Evolutionary conservation across 2,888 invertebrate genomes (phyloP).

Genomic region (Diloba caeruleocephala): DNA sequence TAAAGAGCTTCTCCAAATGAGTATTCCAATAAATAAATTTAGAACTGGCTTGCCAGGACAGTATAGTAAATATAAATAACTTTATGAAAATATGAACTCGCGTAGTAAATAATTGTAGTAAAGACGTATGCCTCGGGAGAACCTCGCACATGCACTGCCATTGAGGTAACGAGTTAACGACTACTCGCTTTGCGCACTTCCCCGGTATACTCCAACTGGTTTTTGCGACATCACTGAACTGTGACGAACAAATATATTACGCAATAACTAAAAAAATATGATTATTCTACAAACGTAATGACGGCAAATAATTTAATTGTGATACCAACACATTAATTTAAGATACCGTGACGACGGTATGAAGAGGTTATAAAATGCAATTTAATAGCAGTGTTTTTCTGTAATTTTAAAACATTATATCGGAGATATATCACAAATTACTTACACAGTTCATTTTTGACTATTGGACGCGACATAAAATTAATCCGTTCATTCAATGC

Average conservation of each 20-base stretch:
- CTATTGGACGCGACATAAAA: no score
- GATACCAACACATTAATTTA: not conserved
- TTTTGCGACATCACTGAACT: constrained; percentile 1
- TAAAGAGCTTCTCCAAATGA: constrained; percentile 7
- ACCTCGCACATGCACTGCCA: constrained; percentile 39
- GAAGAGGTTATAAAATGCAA: no score
- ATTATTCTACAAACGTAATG: no score
- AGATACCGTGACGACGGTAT: no score
- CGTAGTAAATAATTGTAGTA: constrained; percentile 4
- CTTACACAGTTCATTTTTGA: no score
- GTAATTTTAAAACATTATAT: no score
- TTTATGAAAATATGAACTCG: constrained; percentile 8
- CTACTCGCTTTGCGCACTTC: not conserved
- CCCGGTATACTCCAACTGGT: constrained; percentile 7
- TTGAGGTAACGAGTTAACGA: constrained; percentile 7
- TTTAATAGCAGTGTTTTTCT: no score
- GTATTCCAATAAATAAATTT: constrained; percentile 19
- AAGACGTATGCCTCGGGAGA: constrained; percentile 27
- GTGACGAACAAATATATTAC: not conserved
- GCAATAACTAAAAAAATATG: not conserved
- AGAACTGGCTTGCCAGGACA: constrained; percentile 7
- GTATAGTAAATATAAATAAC: not conserved
- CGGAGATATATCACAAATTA: no score
- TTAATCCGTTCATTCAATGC: no score
- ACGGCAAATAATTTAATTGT: not conserved